These are phyloP conservation scores for Galerucella nymphaeae DNA, from an alignment of 2,888 invertebrate species.

Conservation along the genomic window DNA sequence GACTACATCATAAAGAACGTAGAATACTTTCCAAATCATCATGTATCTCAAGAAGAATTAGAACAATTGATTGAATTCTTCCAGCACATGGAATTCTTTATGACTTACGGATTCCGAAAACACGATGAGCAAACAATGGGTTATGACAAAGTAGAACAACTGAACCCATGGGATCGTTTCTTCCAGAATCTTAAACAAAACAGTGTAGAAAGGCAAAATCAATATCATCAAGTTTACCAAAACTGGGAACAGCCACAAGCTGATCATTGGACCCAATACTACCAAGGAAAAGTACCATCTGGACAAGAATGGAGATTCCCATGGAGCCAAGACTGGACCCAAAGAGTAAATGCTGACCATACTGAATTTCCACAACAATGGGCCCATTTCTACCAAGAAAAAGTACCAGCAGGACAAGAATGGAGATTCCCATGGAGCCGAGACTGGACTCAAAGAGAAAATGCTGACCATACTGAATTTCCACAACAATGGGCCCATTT, in stretches of 20 bases:
- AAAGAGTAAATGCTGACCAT: background rate
- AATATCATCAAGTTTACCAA: background rate
- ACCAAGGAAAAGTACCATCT: background rate
- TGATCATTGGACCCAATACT: background rate
- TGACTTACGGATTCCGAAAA: too few relatives aligned
- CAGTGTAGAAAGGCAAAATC: background rate
- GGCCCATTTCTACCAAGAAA: background rate
- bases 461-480: background rate
- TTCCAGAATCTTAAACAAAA: background rate
- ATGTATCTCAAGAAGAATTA: background rate
- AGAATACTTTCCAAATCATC: background rate
- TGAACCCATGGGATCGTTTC: background rate
- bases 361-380: background rate
- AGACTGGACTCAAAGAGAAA: background rate
- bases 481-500: background rate
- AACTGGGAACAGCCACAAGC: background rate
- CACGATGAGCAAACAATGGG: background rate
- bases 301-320: constrained; percentile 2
- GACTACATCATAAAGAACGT: background rate
- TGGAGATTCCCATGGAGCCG: background rate
- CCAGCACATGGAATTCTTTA: background rate
- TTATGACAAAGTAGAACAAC: background rate
- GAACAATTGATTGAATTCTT: background rate
- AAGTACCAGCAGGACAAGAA: background rate
- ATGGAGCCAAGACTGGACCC: background rate